Base-by-base conservation (phyloP, 2,113 vertebrate species). In the Pelmatolapia mariae region DNA sequence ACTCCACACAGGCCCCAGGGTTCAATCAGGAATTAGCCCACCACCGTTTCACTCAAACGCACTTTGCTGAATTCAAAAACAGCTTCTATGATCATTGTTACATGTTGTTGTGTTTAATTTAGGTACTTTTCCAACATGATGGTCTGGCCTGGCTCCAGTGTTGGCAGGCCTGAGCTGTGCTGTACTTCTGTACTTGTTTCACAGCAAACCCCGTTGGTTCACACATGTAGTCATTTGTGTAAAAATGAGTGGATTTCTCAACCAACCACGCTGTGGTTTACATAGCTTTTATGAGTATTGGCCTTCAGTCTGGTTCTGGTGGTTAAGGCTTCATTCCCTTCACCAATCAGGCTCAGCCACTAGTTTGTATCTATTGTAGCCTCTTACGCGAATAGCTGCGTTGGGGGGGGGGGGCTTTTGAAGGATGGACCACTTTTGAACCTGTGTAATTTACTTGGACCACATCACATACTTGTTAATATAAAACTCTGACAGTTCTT, bases 241-340 rank as follows among this genome's bases (percentile, higher is more conserved):
- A 84, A 84, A 88, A 86, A 82, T 59, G 76, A 86, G 31, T 47
- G 43, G 52, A 86, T 92, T 91, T 94, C 86, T 86, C 82, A 86
- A 33, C 38, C 29, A 52, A 66, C 84, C 84, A 16, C 81, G 3
- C 33, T 88, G 91, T 47, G 88, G 92, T 91, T 81, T 82, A 73
- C 11, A n/a, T 79, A 89, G 66, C 73, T 88, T 91, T 93, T 91
- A 82, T 76, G 84, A 89, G 81, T 15, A 56, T 54, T 88, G 82
- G 86, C 80, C 61, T 71, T 50, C 38, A 71, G 40, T 86, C 63
- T 80, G 84, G 33, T 36, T 68, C 38, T 26, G 50, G 80, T 89
- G 86, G 45, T 88, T 82, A 5, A 89, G 83, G 57, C 53, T 84
- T 80, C 84, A 16, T 86, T 87, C 82, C 38, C 5, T 73, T 43